A percentile compares a stretch with the other conserved stretches of the same genome.
These are phyloP conservation scores for Sebastes alutus DNA, from an alignment of 2,797 vertebrate genomes.

Conservation along the genomic window DNA sequence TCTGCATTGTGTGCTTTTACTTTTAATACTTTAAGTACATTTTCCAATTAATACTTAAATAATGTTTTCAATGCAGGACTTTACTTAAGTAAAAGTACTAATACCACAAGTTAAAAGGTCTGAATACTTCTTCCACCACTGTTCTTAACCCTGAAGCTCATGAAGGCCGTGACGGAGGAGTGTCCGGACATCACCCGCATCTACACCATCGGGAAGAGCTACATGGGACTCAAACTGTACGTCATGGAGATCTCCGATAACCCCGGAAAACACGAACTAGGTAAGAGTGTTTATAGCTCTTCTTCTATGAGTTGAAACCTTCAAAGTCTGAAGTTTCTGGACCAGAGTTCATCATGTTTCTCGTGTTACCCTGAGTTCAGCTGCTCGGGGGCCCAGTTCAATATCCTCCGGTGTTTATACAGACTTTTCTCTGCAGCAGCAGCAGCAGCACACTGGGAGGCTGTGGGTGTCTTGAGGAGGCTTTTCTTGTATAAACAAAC, in stretches of 20 bases:
- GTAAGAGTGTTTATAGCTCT: conserved; percentile 68
- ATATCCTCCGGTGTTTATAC: conserved; percentile 46
- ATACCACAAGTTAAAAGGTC: not conserved
- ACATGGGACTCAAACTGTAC: conserved; percentile 91
- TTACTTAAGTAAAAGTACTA: no score
- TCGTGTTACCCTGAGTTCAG: not conserved
- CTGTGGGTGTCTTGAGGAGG: not conserved
- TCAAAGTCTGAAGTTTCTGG: not conserved
- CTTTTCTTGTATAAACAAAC: conserved; percentile 59
- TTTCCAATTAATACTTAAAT: not conserved
- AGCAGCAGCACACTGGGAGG: not conserved
- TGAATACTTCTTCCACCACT: not conserved
- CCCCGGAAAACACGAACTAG: conserved; percentile 91
- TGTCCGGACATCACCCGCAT: conserved; percentile 92
- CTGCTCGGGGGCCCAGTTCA: conserved; percentile 6
- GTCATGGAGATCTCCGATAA: conserved; percentile 96
- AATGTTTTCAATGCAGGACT: not conserved
- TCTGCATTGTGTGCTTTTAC: no score
- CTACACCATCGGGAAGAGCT: conserved; percentile 95
- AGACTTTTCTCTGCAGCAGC: conserved; percentile 21
- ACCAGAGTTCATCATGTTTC: not conserved
- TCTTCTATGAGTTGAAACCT: not conserved
- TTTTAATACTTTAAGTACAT: no score
- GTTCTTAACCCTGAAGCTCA: conserved; percentile 70
- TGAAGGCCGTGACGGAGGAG: conserved; percentile 84